Evolutionary conservation across 2,888 invertebrate species (phyloP).

Genomic region (Tineola bisselliella): DNA sequence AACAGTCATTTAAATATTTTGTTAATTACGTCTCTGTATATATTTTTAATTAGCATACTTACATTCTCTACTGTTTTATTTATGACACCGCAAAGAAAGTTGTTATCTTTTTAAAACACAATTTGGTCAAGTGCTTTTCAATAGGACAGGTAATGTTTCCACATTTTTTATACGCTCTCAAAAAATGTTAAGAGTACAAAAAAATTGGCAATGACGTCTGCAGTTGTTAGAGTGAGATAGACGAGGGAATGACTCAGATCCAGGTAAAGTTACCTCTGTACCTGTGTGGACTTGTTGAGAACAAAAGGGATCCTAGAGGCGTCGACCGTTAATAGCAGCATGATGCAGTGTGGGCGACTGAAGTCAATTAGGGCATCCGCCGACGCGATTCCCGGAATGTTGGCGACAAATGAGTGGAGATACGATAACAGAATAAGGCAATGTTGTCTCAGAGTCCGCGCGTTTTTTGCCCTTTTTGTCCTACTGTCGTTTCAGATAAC

Average conservation of each 20-base stretch:
- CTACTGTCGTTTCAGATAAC: slow-evolving; percentile 43
- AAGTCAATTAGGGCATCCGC: slow-evolving; percentile 65
- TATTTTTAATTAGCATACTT: not conserved
- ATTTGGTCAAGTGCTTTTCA: slow-evolving; percentile 10
- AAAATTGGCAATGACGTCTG: not conserved
- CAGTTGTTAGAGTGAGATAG: slow-evolving; percentile 1
- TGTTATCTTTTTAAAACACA: not conserved
- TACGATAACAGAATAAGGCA: slow-evolving; percentile 49
- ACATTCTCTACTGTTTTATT: not conserved
- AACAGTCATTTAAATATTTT: not conserved
- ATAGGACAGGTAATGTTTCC: slow-evolving; percentile 5
- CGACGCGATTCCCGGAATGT: slow-evolving; percentile 63
- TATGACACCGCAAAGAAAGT: not conserved
- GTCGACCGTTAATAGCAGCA: slow-evolving; percentile 52
- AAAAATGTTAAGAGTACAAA: not conserved
- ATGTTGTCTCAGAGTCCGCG: slow-evolving; percentile 26
- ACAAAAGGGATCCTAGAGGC: slow-evolving; percentile 60
- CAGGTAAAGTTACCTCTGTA: slow-evolving; percentile 48
- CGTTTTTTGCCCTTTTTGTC: slow-evolving; percentile 42
- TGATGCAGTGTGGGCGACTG: slow-evolving; percentile 62
- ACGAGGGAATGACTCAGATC: not conserved
- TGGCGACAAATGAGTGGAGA: slow-evolving; percentile 54
- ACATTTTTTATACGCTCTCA: not conserved
- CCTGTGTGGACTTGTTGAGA: slow-evolving; percentile 47
- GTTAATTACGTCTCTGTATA: not conserved